These are phyloP conservation scores for Choloepus hoffmanni DNA, from an alignment of 2,113 vertebrate species.

Conservation along the genomic window DNA sequence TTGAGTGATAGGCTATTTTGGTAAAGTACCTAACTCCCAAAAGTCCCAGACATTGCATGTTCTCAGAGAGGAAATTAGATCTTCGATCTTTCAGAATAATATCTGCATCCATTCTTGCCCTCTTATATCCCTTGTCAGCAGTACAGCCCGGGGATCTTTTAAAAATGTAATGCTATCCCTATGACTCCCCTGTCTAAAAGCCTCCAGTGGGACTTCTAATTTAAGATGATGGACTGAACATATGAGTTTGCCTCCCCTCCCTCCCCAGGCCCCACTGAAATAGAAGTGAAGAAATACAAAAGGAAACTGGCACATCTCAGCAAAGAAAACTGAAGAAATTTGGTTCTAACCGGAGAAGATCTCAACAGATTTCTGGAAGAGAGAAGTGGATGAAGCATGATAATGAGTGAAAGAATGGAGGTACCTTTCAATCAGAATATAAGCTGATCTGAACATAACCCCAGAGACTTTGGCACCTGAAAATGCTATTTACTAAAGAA, in stretches of 20 bases:
- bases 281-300: constrained; percentile 59
- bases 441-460: constrained; percentile 52
- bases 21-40: neutral
- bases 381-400: neutral
- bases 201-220: neutral
- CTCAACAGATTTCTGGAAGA: constrained; percentile 50
- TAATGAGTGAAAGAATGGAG: neutral
- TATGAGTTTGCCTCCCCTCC: constrained; percentile 65
- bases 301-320: constrained; percentile 23
- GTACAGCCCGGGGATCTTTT: neutral
- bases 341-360: constrained; percentile 28
- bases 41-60: neutral
- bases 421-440: constrained; percentile 42
- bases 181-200: neutral
- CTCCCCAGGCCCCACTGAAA: constrained; percentile 78
- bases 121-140: neutral
- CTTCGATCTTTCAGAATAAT: constrained; percentile 28
- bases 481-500: constrained; percentile 3
- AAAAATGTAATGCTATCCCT: neutral
- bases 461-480: constrained; percentile 44
- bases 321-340: constrained; percentile 53
- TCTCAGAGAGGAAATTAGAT: constrained; percentile 41
- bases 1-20: constrained; percentile 29
- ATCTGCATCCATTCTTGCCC: neutral
- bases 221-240: constrained; percentile 63